phyloP scores from a whole-genome alignment of 2,113 vertebrate species.

The Callithrix jacchus region DNA sequence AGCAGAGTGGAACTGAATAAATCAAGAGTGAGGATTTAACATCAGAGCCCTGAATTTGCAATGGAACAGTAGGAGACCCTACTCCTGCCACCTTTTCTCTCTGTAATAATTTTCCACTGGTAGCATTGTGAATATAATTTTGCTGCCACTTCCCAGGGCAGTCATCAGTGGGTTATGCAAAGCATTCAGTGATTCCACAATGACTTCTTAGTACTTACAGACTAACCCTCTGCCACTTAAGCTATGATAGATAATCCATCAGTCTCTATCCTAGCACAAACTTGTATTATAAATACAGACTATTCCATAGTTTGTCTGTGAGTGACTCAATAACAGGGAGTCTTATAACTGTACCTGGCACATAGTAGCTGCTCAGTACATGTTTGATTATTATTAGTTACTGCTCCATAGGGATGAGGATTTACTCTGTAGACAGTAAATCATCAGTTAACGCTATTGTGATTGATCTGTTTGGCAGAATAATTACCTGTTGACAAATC shows the following conservation, averaged over 20 bases:
- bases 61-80: neutral
- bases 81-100: neutral
- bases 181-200: neutral
- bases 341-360: neutral
- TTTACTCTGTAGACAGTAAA: neutral
- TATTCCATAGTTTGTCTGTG: neutral
- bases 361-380: neutral
- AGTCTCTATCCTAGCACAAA: neutral
- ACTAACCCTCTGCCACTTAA: neutral
- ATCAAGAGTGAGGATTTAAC: neutral
- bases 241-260: neutral
- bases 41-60: neutral
- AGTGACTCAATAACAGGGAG: neutral
- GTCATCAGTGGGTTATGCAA: neutral
- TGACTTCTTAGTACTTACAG: neutral
- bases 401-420: neutral
- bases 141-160: neutral
- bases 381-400: neutral
- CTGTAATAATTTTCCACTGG: neutral
- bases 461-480: neutral
- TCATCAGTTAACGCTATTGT: neutral
- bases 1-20: neutral
- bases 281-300: neutral
- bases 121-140: neutral
- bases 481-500: conserved; percentile 28